Evolutionary conservation across 2,113 vertebrate genomes (phyloP).

Genomic region (Tetrao urogallus): DNA sequence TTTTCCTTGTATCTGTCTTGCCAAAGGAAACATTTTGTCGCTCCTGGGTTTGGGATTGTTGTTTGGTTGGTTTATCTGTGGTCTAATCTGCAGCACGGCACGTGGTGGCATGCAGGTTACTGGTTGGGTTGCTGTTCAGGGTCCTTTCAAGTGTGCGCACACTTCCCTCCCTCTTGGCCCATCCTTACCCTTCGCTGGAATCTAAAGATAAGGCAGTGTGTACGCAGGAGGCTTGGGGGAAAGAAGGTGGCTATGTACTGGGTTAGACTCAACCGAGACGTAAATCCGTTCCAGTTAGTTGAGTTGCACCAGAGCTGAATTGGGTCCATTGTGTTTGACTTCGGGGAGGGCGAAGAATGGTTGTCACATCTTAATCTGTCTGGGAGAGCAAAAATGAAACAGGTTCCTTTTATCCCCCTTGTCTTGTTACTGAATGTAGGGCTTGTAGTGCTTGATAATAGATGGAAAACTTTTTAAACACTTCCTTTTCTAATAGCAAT

Average conservation of each 20-base stretch:
- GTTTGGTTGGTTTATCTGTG: slow-evolving; percentile 77
- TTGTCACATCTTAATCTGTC: slow-evolving; percentile 53
- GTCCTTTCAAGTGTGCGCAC: slow-evolving; percentile 40
- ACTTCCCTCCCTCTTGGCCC: slow-evolving; percentile 46
- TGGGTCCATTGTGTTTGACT: slow-evolving; percentile 11
- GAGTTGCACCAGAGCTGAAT: slow-evolving; percentile 48
- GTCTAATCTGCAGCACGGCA: slow-evolving; percentile 65
- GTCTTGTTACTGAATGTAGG: slow-evolving; percentile 87
- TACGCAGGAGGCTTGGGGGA: not conserved
- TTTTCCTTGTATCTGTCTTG: slow-evolving; percentile 84
- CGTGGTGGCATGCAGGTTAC: slow-evolving; percentile 56
- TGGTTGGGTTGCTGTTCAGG: slow-evolving; percentile 65
- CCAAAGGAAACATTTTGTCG: slow-evolving; percentile 92
- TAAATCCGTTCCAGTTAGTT: not conserved
- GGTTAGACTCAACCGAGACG: not conserved
- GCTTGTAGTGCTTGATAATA: slow-evolving; percentile 81
- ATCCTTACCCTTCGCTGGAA: slow-evolving; percentile 26
- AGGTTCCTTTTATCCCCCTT: slow-evolving; percentile 66
- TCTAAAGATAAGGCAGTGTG: slow-evolving; percentile 9
- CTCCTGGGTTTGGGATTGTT: slow-evolving; percentile 77
- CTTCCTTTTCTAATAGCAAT: slow-evolving; percentile 80
- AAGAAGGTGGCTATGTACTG: not conserved
- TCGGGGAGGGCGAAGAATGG: slow-evolving; percentile 18
- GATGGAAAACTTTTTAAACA: slow-evolving; percentile 69
- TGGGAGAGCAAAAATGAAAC: slow-evolving; percentile 66